Conservation (phyloP, 2,888 invertebrate genomes). For the Morpho helenor region DNA sequence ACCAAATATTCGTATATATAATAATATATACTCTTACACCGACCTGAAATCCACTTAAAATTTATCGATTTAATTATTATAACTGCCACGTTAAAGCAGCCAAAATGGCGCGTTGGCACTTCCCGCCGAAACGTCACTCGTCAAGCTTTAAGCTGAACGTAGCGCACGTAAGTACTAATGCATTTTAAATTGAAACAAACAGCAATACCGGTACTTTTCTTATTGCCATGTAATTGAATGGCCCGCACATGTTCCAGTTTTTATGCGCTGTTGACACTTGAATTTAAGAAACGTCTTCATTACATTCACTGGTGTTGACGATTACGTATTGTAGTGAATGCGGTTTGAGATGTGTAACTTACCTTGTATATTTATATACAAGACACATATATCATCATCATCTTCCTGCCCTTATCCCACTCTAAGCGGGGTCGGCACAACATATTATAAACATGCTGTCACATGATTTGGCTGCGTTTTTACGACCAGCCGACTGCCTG, state of each 20-base stretch:
- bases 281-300: constrained; percentile 39
- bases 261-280: constrained; percentile 43
- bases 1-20: no score
- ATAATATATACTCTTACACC: neutral
- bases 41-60: neutral
- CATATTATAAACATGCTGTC: no score
- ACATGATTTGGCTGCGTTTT: no score
- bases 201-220: constrained; percentile 37
- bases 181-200: constrained; percentile 34
- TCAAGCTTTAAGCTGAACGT: constrained; percentile 24
- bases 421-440: no score
- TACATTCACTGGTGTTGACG: constrained; percentile 36
- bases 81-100: constrained; percentile 6
- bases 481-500: no score
- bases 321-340: neutral
- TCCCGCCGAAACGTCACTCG: constrained; percentile 56
- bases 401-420: no score
- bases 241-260: constrained; percentile 37
- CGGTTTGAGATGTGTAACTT: no score
- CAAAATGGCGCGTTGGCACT: constrained; percentile 15
- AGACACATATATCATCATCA: no score
- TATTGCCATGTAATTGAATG: constrained; percentile 27
- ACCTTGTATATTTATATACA: no score
- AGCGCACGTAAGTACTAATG: constrained; percentile 38
- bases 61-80: neutral